These are phyloP conservation scores for Stegodyphus mimosarum DNA, from an alignment of 1,140 invertebrate species.

Conservation along the genomic window DNA sequence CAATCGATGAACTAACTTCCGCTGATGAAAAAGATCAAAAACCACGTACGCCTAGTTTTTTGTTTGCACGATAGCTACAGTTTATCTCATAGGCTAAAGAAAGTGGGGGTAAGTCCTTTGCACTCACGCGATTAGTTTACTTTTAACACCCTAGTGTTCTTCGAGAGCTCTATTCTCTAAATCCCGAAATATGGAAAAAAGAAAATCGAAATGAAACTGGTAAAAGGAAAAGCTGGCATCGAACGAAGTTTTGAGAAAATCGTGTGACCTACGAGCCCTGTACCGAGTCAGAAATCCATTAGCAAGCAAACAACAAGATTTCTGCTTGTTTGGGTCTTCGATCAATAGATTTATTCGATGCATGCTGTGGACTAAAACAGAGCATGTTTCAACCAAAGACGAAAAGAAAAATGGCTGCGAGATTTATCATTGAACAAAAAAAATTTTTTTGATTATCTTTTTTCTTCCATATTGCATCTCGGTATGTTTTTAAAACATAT, in stretches of 20 bases:
- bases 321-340: slow-evolving; percentile 18
- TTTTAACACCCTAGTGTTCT: not conserved
- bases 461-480: too few species aligned
- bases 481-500: too few species aligned
- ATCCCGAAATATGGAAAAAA: not conserved
- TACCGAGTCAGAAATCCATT: slow-evolving; percentile 36
- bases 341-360: slow-evolving; percentile 38
- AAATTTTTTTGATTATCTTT: too few species aligned
- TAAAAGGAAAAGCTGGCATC: not conserved
- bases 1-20: slow-evolving; percentile 51
- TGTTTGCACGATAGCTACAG: slow-evolving; percentile 30
- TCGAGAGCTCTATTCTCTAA: not conserved
- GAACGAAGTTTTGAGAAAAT: slow-evolving; percentile 16
- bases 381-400: too few species aligned
- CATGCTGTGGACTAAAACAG: not conserved
- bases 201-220: slow-evolving; percentile 19
- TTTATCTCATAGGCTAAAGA: slow-evolving; percentile 14
- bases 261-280: slow-evolving; percentile 11
- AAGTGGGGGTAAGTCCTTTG: not conserved
- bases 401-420: too few species aligned
- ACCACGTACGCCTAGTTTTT: slow-evolving; percentile 14
- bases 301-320: slow-evolving; percentile 45
- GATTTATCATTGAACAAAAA: too few species aligned
- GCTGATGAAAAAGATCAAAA: slow-evolving; percentile 22
- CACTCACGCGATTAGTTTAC: slow-evolving; percentile 36